Conservation (phyloP, 2,888 invertebrate species). For the Plutella xylostella region DNA sequence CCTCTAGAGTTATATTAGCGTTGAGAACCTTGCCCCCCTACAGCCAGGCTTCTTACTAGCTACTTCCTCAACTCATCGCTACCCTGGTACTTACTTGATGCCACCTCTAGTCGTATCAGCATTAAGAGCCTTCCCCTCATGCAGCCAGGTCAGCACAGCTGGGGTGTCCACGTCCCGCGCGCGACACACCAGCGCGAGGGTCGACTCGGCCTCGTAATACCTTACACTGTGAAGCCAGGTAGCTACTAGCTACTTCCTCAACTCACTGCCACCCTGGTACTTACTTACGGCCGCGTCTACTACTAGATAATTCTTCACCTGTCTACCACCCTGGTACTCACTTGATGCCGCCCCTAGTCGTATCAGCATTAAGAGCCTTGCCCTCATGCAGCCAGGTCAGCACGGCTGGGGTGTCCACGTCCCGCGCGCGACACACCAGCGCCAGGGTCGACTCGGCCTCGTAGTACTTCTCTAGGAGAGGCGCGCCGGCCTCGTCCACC, state of each 20-base stretch:
- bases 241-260: too few relatives aligned
- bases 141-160: slow-evolving; percentile 71
- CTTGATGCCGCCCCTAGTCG: slow-evolving; percentile 76
- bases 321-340: too few relatives aligned
- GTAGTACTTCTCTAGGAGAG: slow-evolving; percentile 74
- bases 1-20: too few relatives aligned
- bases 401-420: slow-evolving; percentile 53
- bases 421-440: slow-evolving; percentile 69
- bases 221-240: too few relatives aligned
- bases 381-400: slow-evolving; percentile 76
- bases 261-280: too few relatives aligned
- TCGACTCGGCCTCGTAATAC: slow-evolving; percentile 77
- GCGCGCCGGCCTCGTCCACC: slow-evolving; percentile 74
- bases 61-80: too few relatives aligned
- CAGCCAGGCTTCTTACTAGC: too few relatives aligned
- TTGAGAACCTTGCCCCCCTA: too few relatives aligned
- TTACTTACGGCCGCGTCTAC: too few relatives aligned
- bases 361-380: slow-evolving; percentile 73
- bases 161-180: slow-evolving; percentile 55
- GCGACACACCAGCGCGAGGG: slow-evolving; percentile 74
- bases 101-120: slow-evolving; percentile 76
- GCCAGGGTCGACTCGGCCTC: slow-evolving; percentile 78
- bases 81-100: slow-evolving; percentile 69
- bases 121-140: slow-evolving; percentile 72
- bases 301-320: too few relatives aligned